Evolutionary conservation across 92 coral and sea anemone species (phyloP).

Genomic region (Pocillopora grandis): DNA sequence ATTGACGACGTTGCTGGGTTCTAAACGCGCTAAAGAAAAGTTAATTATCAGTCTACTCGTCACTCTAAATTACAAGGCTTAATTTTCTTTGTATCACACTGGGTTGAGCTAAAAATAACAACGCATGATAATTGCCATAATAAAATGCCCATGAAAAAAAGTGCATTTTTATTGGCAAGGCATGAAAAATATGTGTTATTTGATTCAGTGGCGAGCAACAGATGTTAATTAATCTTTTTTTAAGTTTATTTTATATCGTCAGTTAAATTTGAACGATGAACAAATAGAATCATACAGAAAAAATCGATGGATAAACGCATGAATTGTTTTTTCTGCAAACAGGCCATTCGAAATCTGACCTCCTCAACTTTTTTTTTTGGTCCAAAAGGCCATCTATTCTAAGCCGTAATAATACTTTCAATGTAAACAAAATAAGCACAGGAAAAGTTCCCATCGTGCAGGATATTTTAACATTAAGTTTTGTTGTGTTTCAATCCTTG

Average conservation of each 20-base stretch:
- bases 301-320: neutral
- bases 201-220: neutral
- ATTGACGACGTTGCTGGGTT: slow-evolving; percentile 11
- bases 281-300: neutral
- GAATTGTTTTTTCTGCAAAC: neutral
- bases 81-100: slow-evolving; percentile 4
- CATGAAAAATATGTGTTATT: neutral
- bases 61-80: neutral
- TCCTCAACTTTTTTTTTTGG: neutral
- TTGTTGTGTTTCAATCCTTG: neutral
- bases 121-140: slow-evolving; percentile 11
- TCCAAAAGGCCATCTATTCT: slow-evolving; percentile 13
- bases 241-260: neutral
- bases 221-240: neutral
- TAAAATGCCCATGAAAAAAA: neutral
- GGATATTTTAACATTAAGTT: neutral
- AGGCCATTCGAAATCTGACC: neutral
- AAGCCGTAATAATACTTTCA: slow-evolving; percentile 17
- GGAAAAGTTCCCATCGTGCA: slow-evolving; percentile 10
- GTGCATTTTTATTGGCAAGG: neutral
- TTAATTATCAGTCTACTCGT: neutral
- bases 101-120: slow-evolving; percentile 12
- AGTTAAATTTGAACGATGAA: neutral
- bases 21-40: neutral
- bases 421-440: slow-evolving; percentile 6